Conservation (phyloP, 2,888 invertebrate species). For the Cosmia trapezina region DNA sequence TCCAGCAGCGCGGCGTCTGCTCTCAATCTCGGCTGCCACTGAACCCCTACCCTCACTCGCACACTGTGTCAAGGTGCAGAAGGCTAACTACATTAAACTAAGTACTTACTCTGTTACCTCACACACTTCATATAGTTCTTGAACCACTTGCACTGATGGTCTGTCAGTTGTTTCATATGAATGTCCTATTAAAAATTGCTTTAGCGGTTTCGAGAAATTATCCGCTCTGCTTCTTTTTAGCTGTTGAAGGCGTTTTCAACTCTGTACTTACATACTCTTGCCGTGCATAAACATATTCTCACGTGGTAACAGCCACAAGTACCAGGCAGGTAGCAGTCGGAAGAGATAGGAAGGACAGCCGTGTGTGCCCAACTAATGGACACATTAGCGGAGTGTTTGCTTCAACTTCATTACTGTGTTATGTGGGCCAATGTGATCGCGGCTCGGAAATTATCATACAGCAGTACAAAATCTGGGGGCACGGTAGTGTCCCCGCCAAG, state of each 20-base stretch:
- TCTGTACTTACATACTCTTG: background rate
- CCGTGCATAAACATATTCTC: background rate
- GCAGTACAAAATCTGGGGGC: background rate
- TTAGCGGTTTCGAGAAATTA: background rate
- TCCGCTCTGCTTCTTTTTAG: background rate
- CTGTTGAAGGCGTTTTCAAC: background rate
- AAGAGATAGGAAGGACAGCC: conserved; percentile 5
- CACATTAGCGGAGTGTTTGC: conserved; percentile 52
- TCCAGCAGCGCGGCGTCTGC: conserved; percentile 46
- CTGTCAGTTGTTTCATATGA: no score
- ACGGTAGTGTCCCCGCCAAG: no score
- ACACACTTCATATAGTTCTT: background rate
- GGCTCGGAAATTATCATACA: conserved; percentile 2
- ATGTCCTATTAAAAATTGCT: no score
- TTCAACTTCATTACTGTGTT: conserved; percentile 20
- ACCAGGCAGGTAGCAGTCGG: conserved; percentile 2
- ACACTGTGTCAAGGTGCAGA: background rate
- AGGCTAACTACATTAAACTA: background rate
- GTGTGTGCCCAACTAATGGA: conserved; percentile 53
- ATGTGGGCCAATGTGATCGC: conserved; percentile 11
- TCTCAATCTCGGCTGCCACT: conserved; percentile 19
- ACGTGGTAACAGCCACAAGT: conserved; percentile 2
- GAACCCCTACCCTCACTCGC: background rate
- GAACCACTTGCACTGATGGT: background rate
- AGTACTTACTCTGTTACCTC: background rate